phyloP scores from a whole-genome alignment of 1,140 invertebrate genomes.

The Argopecten irradians region DNA sequence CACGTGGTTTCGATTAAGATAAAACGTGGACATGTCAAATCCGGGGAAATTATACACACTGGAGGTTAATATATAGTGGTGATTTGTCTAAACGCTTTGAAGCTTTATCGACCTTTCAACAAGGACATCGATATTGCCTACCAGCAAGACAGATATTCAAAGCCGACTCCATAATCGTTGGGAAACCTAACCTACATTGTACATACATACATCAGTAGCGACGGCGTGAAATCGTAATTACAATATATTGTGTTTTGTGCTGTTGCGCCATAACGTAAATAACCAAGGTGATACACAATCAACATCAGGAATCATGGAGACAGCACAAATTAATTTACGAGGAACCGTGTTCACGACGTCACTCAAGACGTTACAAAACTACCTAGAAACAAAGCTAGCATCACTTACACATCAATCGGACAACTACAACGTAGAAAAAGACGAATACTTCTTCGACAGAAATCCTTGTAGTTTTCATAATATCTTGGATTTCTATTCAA shows the following conservation, averaged over 20 bases:
- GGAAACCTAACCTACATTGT: too few species aligned
- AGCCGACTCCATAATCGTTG: too few species aligned
- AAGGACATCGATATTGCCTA: background rate
- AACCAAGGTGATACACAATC: background rate
- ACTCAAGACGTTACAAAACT: constrained; percentile 20
- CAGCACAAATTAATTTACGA: constrained; percentile 19
- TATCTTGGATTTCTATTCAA: constrained; percentile 38
- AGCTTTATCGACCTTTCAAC: background rate
- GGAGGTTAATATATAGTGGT: too few species aligned
- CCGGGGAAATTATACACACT: too few species aligned
- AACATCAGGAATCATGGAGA: background rate
- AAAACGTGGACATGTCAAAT: background rate
- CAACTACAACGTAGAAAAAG: constrained; percentile 14
- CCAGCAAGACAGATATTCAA: background rate
- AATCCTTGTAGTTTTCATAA: constrained; percentile 38
- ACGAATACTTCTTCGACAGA: constrained; percentile 37
- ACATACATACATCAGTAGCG: too few species aligned
- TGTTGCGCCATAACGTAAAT: too few species aligned
- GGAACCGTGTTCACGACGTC: constrained; percentile 34
- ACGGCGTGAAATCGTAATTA: too few species aligned
- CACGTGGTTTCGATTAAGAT: background rate
- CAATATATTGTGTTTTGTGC: too few species aligned
- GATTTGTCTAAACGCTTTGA: too few species aligned
- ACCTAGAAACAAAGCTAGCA: constrained; percentile 31
- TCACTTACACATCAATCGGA: constrained; percentile 23